These are phyloP conservation scores for Argynnis bischoffii DNA, from an alignment of 2,888 invertebrate genomes.

Conservation along the genomic window DNA sequence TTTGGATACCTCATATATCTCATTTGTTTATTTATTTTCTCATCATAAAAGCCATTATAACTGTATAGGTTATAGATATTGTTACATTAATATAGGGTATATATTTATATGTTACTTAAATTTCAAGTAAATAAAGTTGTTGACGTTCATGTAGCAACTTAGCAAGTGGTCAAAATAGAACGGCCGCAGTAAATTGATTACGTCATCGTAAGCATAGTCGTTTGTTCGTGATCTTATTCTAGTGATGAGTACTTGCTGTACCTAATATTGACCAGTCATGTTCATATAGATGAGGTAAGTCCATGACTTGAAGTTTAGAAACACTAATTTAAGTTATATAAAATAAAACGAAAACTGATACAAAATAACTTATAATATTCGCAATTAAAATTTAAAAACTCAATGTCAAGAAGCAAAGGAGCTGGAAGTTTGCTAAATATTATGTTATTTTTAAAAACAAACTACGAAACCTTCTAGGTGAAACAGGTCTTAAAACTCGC, in stretches of 20 bases:
- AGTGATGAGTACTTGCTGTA: slow-evolving; percentile 25
- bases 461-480: not conserved
- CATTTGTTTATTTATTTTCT: too few species aligned
- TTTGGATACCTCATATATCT: too few species aligned
- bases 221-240: slow-evolving; percentile 31
- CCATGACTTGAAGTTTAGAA: too few species aligned
- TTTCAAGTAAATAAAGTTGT: slow-evolving; percentile 57
- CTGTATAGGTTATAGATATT: too few species aligned
- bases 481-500: not conserved
- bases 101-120: slow-evolving; percentile 42
- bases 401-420: not conserved
- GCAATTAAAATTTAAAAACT: too few species aligned
- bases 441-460: not conserved
- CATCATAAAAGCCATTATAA: too few species aligned
- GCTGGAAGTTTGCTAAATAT: not conserved
- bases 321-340: too few species aligned
- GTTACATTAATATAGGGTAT: too few species aligned
- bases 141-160: slow-evolving; percentile 57
- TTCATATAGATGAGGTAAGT: not conserved
- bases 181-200: slow-evolving; percentile 58
- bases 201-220: slow-evolving; percentile 46
- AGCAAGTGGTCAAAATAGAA: slow-evolving; percentile 55
- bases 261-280: not conserved
- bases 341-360: too few species aligned
- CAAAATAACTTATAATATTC: too few species aligned